Evolutionary conservation across 2,888 invertebrate genomes (phyloP).

Genomic region (Notocelia uddmanniana): DNA sequence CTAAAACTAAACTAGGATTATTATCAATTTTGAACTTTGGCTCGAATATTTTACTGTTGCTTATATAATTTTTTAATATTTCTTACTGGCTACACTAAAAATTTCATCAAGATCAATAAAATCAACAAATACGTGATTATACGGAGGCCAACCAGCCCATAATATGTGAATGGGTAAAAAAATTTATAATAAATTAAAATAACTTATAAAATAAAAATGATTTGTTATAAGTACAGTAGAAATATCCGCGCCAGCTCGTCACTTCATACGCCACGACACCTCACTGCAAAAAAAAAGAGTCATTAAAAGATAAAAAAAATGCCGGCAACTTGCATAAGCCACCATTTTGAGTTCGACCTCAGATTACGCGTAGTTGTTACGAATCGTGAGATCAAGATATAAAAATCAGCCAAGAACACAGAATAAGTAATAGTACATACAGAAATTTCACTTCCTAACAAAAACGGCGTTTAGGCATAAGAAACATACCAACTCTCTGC

Average conservation of each 20-base stretch:
- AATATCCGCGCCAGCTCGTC: conserved; percentile 20
- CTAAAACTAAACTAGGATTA: conserved; percentile 35
- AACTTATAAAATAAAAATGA: conserved; percentile 24
- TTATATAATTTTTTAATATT: conserved; percentile 7
- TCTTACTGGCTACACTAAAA: conserved; percentile 3
- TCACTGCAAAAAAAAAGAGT: conserved; percentile 12
- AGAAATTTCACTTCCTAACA: too few relatives aligned
- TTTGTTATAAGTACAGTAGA: conserved; percentile 33
- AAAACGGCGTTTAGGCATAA: too few relatives aligned
- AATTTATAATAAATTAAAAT: conserved; percentile 6
- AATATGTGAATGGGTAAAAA: background rate
- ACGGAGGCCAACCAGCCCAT: conserved; percentile 7
- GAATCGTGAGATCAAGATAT: too few relatives aligned
- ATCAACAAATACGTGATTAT: background rate
- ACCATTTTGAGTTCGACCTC: too few relatives aligned
- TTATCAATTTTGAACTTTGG: conserved; percentile 32
- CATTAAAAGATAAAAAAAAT: background rate
- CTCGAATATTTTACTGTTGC: conserved; percentile 32
- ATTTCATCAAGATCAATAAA: conserved; percentile 23
- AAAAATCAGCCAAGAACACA: too few relatives aligned
- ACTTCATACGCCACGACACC: background rate
- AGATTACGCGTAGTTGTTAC: too few relatives aligned
- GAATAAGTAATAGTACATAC: too few relatives aligned
- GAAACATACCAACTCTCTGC: too few relatives aligned
- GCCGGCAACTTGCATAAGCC: too few relatives aligned